Conservation (phyloP, 2,797 vertebrate genomes). For the Thalassophryne amazonica region DNA sequence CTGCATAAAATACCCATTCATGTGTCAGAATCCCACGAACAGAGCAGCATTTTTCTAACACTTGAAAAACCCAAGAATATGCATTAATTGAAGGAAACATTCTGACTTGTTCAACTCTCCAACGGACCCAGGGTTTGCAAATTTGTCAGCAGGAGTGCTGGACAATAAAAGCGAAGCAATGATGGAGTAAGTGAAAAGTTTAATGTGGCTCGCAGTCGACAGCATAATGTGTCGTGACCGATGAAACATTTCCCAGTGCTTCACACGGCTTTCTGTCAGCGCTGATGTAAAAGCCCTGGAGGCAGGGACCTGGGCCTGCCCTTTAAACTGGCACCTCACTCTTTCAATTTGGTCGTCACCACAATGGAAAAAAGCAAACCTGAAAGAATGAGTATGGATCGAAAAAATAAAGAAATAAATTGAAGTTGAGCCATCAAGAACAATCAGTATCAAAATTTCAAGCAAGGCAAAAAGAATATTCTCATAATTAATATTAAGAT, state of each 20-base stretch:
- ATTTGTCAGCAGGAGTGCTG: slow-evolving; percentile 66
- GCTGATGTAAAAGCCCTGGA: slow-evolving; percentile 76
- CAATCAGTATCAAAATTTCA: slow-evolving; percentile 41
- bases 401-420: slow-evolving; percentile 47
- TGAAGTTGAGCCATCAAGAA: slow-evolving; percentile 32
- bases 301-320: slow-evolving; percentile 72
- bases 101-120: slow-evolving; percentile 70
- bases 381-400: slow-evolving; percentile 39
- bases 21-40: slow-evolving; percentile 20
- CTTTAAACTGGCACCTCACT: slow-evolving; percentile 74
- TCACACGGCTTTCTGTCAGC: slow-evolving; percentile 77
- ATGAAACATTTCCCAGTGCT: slow-evolving; percentile 80
- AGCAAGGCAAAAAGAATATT: slow-evolving; percentile 25
- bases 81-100: slow-evolving; percentile 77
- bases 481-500: slow-evolving; percentile 20
- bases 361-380: slow-evolving; percentile 33
- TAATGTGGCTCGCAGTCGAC: slow-evolving; percentile 73
- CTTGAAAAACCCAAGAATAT: slow-evolving; percentile 59
- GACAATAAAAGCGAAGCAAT: slow-evolving; percentile 76
- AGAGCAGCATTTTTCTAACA: slow-evolving; percentile 64
- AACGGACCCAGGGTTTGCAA: slow-evolving; percentile 54
- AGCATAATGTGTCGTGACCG: slow-evolving; percentile 77
- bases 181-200: slow-evolving; percentile 79
- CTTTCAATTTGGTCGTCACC: slow-evolving; percentile 71
- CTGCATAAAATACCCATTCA: slow-evolving; percentile 30